phyloP scores from a whole-genome alignment of 2,797 vertebrate species.

The Coluber constrictor region DNA sequence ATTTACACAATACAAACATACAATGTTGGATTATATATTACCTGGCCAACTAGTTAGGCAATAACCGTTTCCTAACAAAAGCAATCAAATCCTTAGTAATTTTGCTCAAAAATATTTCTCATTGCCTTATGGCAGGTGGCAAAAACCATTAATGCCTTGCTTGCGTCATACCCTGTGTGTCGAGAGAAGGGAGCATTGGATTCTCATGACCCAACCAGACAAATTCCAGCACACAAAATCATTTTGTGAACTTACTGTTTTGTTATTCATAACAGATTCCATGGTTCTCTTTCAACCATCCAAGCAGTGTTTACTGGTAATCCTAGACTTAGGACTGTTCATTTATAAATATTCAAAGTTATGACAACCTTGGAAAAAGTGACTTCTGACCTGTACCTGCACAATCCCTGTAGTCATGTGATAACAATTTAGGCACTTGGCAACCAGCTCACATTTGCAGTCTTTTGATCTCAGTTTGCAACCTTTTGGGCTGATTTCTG shows the following conservation, averaged over 20 bases:
- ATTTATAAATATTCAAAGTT: not conserved
- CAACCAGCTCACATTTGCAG: not conserved
- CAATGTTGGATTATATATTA: no score
- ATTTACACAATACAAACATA: no score
- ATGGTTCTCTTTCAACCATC: not conserved
- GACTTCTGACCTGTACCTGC: not conserved
- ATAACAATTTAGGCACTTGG: not conserved
- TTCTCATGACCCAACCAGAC: not conserved
- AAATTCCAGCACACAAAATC: not conserved
- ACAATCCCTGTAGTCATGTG: not conserved
- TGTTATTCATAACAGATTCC: not conserved
- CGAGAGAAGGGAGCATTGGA: not conserved
- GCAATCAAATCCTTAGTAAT: not conserved
- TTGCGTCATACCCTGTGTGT: not conserved
- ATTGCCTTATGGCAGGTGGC: not conserved
- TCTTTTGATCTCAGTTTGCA: not conserved
- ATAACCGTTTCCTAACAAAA: not conserved
- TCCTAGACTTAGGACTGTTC: not conserved
- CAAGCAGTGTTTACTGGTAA: not conserved
- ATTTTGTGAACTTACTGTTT: not conserved
- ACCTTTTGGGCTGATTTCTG: not conserved
- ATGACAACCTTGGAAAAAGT: not conserved
- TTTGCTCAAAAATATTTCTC: not conserved
- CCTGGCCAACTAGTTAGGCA: no score
- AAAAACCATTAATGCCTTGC: not conserved